Evolutionary conservation across 1,140 invertebrate genomes (phyloP), one percentile per base, ranked within the genome.

Genomic region (Hydropsyche tenuis): DNA sequence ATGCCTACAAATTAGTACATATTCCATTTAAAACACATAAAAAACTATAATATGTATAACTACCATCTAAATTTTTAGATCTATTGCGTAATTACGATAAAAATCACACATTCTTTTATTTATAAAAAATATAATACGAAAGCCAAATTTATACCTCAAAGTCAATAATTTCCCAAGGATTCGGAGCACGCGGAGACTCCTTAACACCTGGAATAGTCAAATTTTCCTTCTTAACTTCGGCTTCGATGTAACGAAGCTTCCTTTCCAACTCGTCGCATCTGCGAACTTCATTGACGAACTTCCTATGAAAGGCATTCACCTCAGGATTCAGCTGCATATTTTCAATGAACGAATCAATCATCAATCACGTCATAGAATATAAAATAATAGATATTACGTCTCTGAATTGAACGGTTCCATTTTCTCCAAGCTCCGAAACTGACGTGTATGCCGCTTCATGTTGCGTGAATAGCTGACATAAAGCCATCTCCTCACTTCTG

Each of bases 141-240:
- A n/a, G n/a, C n/a, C n/a, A n/a, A n/a, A n/a, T n/a, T n/a, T 42
- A 81, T 85, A 95, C 94, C 90, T 98, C 96, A 73, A 98, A 86
- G 84, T 98, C 94, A 79, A 98, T 98, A 84, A 99, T 98, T 85
- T 98, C 97, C 73, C 96, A 89, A 6, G 97, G 96, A 81, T 95
- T 96, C 4, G 97, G 97, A 9, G 97, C 97, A 78, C 95, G 84
- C 4, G 92, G 92, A 66, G 95, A 89, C 78, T 97, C 95, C 76
- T 91, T 90, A 72, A 94, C 91, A 72, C 96, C 93, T 2, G 92
- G 87, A 75, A 98, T 92, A 5, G 84, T 85, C 1, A 93, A 90
- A 7, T 88, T 90, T 84, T 99, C 97, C 84, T 98, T 98, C 78
- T 93, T 93, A 12, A 99, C 96, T 86, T 99, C 97, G 27, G 93